These are phyloP conservation scores for Seriola rivoliana DNA, from an alignment of 2,113 vertebrate genomes.

Conservation along the genomic window DNA sequence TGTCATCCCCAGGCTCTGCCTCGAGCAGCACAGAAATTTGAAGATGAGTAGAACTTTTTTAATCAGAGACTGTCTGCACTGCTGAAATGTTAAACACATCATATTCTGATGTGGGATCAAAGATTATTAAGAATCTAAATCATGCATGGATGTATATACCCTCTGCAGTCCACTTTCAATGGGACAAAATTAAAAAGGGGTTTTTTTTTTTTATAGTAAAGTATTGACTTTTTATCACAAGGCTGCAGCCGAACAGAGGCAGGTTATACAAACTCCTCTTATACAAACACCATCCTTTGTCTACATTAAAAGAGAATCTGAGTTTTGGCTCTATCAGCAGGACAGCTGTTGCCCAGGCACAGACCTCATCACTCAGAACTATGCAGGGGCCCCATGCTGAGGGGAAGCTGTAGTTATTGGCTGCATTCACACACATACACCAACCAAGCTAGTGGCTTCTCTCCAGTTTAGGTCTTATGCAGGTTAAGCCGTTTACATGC, in stretches of 20 bases:
- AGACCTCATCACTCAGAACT: constrained; percentile 49
- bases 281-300: constrained; percentile 21
- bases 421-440: constrained; percentile 29
- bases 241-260: constrained; percentile 7
- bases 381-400: constrained; percentile 33
- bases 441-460: constrained; percentile 24
- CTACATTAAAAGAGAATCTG: constrained; percentile 27
- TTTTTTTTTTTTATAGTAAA: constrained; percentile 1
- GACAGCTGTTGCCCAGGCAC: constrained; percentile 52
- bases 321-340: constrained; percentile 49
- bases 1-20: not conserved
- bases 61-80: constrained; percentile 22
- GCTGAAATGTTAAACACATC: constrained; percentile 58
- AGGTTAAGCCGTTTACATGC: constrained; percentile 57
- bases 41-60: constrained; percentile 26
- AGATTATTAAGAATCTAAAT: constrained; percentile 51
- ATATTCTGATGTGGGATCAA: constrained; percentile 37
- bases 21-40: not conserved
- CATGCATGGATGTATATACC: constrained; percentile 7
- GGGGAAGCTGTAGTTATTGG: constrained; percentile 37
- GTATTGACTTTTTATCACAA: constrained; percentile 6
- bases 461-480: constrained; percentile 30
- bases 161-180: constrained; percentile 12
- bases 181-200: not conserved
- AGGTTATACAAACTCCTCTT: constrained; percentile 4